A percentile compares a stretch with the other conserved stretches of the same genome.
phyloP scores from a whole-genome alignment of 2,113 vertebrate species.

The Rutilus rutilus region DNA sequence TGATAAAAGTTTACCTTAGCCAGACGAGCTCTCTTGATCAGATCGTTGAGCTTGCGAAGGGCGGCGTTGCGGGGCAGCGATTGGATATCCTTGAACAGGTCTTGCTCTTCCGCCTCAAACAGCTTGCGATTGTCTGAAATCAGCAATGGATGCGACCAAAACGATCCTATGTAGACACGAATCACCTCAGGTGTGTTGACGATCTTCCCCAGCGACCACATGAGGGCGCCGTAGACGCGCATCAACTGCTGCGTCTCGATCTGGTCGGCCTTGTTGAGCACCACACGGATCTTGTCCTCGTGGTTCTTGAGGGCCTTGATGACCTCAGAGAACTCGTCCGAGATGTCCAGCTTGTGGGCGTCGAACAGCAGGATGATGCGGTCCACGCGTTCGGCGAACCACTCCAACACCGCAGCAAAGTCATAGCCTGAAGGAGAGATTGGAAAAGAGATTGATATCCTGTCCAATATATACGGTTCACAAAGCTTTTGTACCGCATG shows the following conservation, averaged over 20 bases:
- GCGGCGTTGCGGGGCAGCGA: conserved; percentile 94
- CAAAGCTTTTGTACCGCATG: background rate
- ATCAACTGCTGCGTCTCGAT: conserved; percentile 98
- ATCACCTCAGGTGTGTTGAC: conserved; percentile 98
- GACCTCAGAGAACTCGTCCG: conserved; percentile 96
- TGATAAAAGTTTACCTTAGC: conserved; percentile 83
- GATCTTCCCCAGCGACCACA: conserved; percentile 98
- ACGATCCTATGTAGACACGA: conserved; percentile 97
- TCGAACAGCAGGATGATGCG: conserved; percentile 96
- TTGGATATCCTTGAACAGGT: conserved; percentile 95
- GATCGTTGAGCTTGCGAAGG: conserved; percentile 94
- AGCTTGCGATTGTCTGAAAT: conserved; percentile 96
- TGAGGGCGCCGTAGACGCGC: conserved; percentile 95
- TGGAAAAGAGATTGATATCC: background rate
- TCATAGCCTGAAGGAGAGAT: conserved; percentile 84
- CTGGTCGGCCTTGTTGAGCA: conserved; percentile 97
- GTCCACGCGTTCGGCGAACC: conserved; percentile 96
- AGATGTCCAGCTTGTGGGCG: conserved; percentile 97
- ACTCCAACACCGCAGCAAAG: conserved; percentile 93
- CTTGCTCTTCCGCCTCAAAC: conserved; percentile 96
- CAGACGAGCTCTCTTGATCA: conserved; percentile 94
- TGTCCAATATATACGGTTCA: background rate
- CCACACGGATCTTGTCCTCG: conserved; percentile 97
- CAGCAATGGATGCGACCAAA: conserved; percentile 95
- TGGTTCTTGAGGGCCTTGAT: conserved; percentile 99